Conservation (phyloP, 1,140 invertebrate genomes). For the Monomorium pharaonis region DNA sequence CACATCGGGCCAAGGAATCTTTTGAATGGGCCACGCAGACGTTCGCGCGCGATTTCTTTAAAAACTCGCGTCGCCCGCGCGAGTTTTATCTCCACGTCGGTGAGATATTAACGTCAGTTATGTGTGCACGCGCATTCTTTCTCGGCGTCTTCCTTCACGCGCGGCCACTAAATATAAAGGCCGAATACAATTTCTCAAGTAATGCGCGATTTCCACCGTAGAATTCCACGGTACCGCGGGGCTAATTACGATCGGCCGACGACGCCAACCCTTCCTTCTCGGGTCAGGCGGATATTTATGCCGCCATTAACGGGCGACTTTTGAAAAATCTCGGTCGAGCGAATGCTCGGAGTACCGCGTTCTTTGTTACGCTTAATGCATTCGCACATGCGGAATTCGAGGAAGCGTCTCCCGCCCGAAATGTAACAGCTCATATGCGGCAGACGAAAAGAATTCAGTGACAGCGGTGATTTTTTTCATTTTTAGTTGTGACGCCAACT, state of each 20-base stretch:
- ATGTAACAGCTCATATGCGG: not conserved
- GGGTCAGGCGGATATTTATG: constrained; percentile 69
- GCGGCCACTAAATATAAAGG: constrained; percentile 66
- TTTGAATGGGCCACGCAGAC: constrained; percentile 58
- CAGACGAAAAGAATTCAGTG: not conserved
- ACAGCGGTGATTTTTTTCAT: not conserved
- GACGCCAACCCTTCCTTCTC: constrained; percentile 56
- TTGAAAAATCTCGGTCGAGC: constrained; percentile 65
- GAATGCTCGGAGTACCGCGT: constrained; percentile 12
- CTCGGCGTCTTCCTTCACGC: constrained; percentile 27
- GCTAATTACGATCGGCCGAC: constrained; percentile 71
- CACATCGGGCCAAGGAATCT: constrained; percentile 43
- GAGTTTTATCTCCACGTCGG: constrained; percentile 62
- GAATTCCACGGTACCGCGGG: constrained; percentile 56
- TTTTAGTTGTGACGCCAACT: not conserved
- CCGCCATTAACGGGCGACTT: constrained; percentile 61
- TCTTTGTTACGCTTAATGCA: constrained; percentile 45
- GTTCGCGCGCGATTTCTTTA: constrained; percentile 64
- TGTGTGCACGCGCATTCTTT: constrained; percentile 27
- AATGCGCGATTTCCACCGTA: constrained; percentile 72
- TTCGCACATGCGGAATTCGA: constrained; percentile 15
- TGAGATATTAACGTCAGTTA: constrained; percentile 55
- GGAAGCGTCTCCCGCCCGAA: not conserved
- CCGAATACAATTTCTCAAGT: constrained; percentile 74
- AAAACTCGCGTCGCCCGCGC: constrained; percentile 25